These are phyloP conservation scores for Ericerus pela DNA, from an alignment of 1,140 invertebrate genomes.

Conservation along the genomic window DNA sequence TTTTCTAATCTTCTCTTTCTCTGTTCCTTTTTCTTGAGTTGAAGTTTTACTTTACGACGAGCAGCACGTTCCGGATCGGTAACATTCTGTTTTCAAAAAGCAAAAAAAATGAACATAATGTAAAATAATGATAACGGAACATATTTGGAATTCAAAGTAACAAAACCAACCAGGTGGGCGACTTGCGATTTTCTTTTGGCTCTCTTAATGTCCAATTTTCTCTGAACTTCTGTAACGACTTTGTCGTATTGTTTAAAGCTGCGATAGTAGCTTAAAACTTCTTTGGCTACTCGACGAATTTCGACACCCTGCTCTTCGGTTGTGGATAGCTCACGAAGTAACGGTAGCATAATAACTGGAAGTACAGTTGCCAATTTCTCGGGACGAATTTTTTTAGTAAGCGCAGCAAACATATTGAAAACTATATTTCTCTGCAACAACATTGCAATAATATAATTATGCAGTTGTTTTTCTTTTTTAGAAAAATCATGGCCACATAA, in stretches of 20 bases:
- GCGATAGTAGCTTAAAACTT: constrained; percentile 48
- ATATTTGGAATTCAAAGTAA: too few relatives aligned
- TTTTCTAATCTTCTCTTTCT: not conserved
- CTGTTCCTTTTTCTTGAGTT: constrained; percentile 1
- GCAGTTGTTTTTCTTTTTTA: not conserved
- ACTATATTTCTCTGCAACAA: constrained; percentile 41
- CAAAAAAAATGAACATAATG: not conserved
- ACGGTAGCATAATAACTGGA: constrained; percentile 41
- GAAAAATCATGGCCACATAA: not conserved
- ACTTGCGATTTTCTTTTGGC: constrained; percentile 40
- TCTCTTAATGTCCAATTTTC: constrained; percentile 41
- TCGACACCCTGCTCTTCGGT: constrained; percentile 32
- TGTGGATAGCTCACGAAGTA: constrained; percentile 50
- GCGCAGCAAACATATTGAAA: constrained; percentile 56
- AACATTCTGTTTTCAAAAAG: not conserved
- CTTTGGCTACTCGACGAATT: constrained; percentile 43
- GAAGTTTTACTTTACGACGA: not conserved
- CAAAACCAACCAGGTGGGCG: not conserved
- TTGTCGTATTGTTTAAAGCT: constrained; percentile 46
- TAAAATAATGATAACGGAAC: not conserved
- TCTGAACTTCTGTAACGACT: constrained; percentile 39
- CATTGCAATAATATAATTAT: constrained; percentile 11
- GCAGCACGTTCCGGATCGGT: not conserved
- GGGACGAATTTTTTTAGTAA: constrained; percentile 40
- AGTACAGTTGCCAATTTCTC: constrained; percentile 38